Percentiles rank a stretch among this genome's conserved stretches.
These are phyloP conservation scores for Heliconius cydno DNA, from an alignment of 2,888 invertebrate genomes.

Conservation along the genomic window DNA sequence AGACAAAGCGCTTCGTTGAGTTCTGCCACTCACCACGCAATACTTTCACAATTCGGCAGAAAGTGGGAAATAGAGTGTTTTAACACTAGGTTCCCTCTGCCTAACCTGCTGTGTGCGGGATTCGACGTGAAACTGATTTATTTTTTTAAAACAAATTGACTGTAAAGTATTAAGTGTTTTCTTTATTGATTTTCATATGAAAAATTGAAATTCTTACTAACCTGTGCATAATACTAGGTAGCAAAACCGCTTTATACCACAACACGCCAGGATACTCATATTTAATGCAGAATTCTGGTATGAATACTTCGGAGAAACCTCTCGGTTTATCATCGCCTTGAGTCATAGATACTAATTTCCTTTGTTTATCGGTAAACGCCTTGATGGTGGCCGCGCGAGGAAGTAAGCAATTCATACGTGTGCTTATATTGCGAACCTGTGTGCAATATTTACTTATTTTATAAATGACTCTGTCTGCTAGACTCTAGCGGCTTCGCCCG, in stretches of 20 bases:
- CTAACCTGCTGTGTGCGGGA: too few relatives aligned
- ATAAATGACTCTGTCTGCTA: background rate
- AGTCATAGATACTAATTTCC: slow-evolving; percentile 59
- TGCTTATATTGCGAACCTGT: slow-evolving; percentile 73
- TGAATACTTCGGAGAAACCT: slow-evolving; percentile 85
- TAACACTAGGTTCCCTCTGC: too few relatives aligned
- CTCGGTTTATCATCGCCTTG: slow-evolving; percentile 78
- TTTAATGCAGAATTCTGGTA: slow-evolving; percentile 94
- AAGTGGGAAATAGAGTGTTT: too few relatives aligned
- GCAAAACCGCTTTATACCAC: slow-evolving; percentile 92
- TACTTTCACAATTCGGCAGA: too few relatives aligned
- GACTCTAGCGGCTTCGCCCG: too few relatives aligned
- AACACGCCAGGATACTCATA: slow-evolving; percentile 88
- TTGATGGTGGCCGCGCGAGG: slow-evolving; percentile 72
- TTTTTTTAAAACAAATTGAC: too few relatives aligned
- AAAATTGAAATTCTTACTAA: slow-evolving; percentile 55
- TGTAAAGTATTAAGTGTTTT: too few relatives aligned
- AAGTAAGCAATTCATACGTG: slow-evolving; percentile 75
- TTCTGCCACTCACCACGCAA: too few relatives aligned
- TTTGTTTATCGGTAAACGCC: slow-evolving; percentile 67
- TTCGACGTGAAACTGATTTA: too few relatives aligned
- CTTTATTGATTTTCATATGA: background rate
- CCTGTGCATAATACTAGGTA: slow-evolving; percentile 94
- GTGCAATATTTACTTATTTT: background rate
- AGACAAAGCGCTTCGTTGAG: too few relatives aligned